phyloP scores from a whole-genome alignment of 1,140 invertebrate genomes.

The Aradophagus sp. region DNA sequence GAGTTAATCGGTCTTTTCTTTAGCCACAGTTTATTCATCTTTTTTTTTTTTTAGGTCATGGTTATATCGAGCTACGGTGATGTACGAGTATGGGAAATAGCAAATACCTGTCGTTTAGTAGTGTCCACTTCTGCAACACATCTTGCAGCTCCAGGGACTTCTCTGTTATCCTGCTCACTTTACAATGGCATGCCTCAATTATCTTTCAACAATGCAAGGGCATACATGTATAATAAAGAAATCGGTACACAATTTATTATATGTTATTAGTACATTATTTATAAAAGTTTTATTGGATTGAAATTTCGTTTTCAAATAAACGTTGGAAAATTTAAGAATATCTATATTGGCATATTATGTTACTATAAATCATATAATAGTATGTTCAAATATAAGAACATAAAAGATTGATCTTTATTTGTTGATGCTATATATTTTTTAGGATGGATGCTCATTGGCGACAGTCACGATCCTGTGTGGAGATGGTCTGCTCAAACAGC shows the following conservation, averaged over 20 bases:
- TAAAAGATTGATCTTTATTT: slow-evolving; percentile 16
- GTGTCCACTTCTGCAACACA: slow-evolving; percentile 71
- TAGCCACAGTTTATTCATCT: too few species aligned
- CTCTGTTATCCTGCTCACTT: slow-evolving; percentile 66
- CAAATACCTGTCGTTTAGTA: slow-evolving; percentile 64
- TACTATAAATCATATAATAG: too few species aligned
- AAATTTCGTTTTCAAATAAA: too few species aligned
- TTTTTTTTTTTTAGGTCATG: slow-evolving; percentile 63
- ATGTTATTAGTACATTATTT: slow-evolving; percentile 1
- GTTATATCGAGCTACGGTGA: slow-evolving; percentile 71
- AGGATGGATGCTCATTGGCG: slow-evolving; percentile 75
- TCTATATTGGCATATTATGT: too few species aligned
- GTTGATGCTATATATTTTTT: too few species aligned
- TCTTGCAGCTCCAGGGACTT: slow-evolving; percentile 66
- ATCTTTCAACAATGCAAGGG: slow-evolving; percentile 70
- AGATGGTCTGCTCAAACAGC: slow-evolving; percentile 70
- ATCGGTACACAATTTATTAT: slow-evolving; percentile 61
- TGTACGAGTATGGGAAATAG: slow-evolving; percentile 73
- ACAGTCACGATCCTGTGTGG: slow-evolving; percentile 74
- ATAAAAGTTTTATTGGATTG: too few species aligned
- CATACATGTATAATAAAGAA: slow-evolving; percentile 72
- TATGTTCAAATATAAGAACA: too few species aligned
- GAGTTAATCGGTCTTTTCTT: too few species aligned
- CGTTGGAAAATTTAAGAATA: too few species aligned
- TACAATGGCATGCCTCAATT: slow-evolving; percentile 72